Base-by-base conservation (phyloP, 2,888 invertebrate species). In the Acanthosoma haemorrhoidale region DNA sequence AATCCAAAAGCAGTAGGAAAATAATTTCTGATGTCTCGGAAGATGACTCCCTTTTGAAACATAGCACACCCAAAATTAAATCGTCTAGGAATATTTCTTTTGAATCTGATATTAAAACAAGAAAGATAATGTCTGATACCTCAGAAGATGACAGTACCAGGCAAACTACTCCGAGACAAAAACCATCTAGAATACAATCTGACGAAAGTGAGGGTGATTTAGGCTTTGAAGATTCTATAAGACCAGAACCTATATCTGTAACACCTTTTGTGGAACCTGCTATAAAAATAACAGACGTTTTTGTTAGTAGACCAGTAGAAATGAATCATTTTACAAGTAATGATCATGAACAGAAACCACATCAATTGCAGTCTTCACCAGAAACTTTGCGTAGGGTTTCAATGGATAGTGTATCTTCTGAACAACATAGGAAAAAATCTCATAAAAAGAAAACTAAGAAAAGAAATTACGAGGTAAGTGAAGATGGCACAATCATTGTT, bases 391-490 rank as follows among this genome's bases (percentile, higher is more conserved):
- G 73, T 13, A 73, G 75, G 60, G 74, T 74, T 68, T 74, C 75
- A 32, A 41, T 74, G 32, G 74, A 75, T 39, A 73, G 72, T 60
- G 70, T 69, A 15, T 61, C 72, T 11, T 70, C 70, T 13, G 72
- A 73, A 41, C 63, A 75, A 80, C 79, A 74, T 73, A 80, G 90
- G 9, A 90, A 88, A 78, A 92, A 90, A 77, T 80, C 81, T 0
- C 92, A 92, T 77, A 92, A 91, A 80, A 92, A 91, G 83, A 92
- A 91, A 77, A 90, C 91, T 78, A 91, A 89, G 79, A 88, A 88
- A 31, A 92, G 91, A 78, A 85, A 83, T 74, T 83, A 86, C 8
- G 81, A 85, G 70, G 85, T 86, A 1, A 78, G 51, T 57, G 87
- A 86, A 74, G 86, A 86, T 51, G 78, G 76, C 36, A 75, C 77